Base-by-base conservation (phyloP, 92 coral and sea anemone species). In the Desmophyllum pertusum region DNA sequence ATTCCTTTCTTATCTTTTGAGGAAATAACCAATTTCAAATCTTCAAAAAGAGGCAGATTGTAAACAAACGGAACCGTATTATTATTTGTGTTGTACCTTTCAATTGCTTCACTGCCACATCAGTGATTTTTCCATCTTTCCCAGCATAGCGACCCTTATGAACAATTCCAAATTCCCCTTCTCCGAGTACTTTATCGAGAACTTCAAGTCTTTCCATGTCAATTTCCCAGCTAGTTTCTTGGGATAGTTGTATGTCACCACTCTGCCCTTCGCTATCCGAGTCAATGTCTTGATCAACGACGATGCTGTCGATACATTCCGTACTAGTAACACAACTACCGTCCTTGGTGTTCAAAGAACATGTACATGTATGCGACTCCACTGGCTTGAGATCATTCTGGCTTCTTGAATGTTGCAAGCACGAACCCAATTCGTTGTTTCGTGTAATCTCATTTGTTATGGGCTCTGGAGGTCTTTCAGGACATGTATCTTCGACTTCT, bases 91-190 rank as follows among this genome's bases (percentile, higher is more conserved):
- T 6, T 27, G 19, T 42, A 63, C 83, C 83, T 79, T 79, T 79
- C 53, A 79, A 11, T 62, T 64, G 72, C 37, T 78, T 78, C 61
- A 78, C 83, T 21, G 73, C 83, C 30, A 78, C 83, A 45, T 78
- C 70, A 38, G 30, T 39, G 70, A 40, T 33, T 7, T 41, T 40
- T 40, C 14, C 55, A 39, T 61, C 30, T 21, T 78, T 10, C 27
- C 30, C 29, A 31, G 7, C 2, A 33, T 78, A 78, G 4, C 10
- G 27, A 29, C 83, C 83, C 46, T 43, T 64, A 6, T 31, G 8
- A 18, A 78, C 83, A 45, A 78, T 29, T 23, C 83, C 83, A 45
- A 78, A 78, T 70, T 63, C 73, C 13, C 83, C 83, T 41, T 64
- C 73, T 15, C 73, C 83, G 39, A 78, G 83, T 6, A 33, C 25